Percentiles rank a stretch among this genome's conserved stretches.
These are phyloP conservation scores for Leptinotarsa haldemani DNA, from an alignment of 2,888 invertebrate species.

Conservation along the genomic window DNA sequence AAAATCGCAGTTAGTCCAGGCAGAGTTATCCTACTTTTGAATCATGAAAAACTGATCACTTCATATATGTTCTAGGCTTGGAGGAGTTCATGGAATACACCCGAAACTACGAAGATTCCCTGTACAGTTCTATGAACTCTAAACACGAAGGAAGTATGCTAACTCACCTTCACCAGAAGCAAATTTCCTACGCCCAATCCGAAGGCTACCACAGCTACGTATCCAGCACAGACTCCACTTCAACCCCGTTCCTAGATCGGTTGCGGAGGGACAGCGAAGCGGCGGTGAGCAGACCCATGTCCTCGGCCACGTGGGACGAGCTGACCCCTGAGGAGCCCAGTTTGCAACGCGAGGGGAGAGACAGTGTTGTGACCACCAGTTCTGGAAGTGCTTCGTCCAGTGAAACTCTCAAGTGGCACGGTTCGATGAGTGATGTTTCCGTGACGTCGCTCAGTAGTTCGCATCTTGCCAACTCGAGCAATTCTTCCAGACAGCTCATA, in stretches of 20 bases:
- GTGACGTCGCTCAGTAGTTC: constrained; percentile 70
- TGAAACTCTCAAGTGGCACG: constrained; percentile 84
- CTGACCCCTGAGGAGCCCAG: constrained; percentile 37
- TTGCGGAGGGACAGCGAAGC: constrained; percentile 74
- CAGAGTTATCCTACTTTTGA: too few relatives aligned
- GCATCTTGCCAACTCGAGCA: constrained; percentile 68
- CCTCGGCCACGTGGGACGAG: constrained; percentile 66
- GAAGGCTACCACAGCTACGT: constrained; percentile 86
- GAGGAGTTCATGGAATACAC: constrained; percentile 77
- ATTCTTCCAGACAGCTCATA: constrained; percentile 71
- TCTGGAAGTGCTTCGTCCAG: constrained; percentile 76
- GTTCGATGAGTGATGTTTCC: constrained; percentile 80
- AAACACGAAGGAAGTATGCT: constrained; percentile 65
- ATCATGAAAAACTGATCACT: neutral
- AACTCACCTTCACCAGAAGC: constrained; percentile 75
- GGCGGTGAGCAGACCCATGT: constrained; percentile 63
- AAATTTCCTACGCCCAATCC: constrained; percentile 81
- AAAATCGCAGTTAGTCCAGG: too few relatives aligned
- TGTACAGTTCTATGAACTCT: constrained; percentile 58
- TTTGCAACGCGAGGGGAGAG: constrained; percentile 66
- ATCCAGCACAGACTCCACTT: constrained; percentile 80
- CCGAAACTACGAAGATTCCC: constrained; percentile 70
- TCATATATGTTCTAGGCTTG: constrained; percentile 61
- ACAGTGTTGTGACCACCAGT: constrained; percentile 74
- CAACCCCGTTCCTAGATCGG: constrained; percentile 82